phyloP scores from a whole-genome alignment of 30 jellyfish, hydroid and myxozoan species.

The Rhopilema esculentum region DNA sequence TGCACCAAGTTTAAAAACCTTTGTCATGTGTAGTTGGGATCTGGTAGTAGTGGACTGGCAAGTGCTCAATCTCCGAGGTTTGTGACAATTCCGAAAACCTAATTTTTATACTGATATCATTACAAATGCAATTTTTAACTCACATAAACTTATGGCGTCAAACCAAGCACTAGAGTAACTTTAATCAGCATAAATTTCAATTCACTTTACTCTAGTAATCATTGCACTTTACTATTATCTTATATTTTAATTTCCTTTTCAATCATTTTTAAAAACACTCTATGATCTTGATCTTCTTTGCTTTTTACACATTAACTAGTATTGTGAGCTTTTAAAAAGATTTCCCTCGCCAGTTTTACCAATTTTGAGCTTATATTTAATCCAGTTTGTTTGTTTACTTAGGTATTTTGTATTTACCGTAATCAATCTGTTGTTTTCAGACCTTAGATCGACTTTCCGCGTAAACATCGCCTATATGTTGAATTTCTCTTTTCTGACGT shows the following conservation, averaged over 20 bases:
- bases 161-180: too few relatives aligned
- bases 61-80: background rate
- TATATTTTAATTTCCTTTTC: too few relatives aligned
- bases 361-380: too few relatives aligned
- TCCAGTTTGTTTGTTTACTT: background rate
- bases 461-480: background rate
- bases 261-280: background rate
- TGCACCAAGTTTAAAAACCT: background rate
- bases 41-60: constrained; percentile 16
- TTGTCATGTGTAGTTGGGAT: constrained; percentile 61
- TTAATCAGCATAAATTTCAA: too few relatives aligned
- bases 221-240: too few relatives aligned
- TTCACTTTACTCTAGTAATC: too few relatives aligned
- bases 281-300: background rate
- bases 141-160: too few relatives aligned
- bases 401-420: background rate
- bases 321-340: background rate
- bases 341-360: background rate
- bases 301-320: background rate
- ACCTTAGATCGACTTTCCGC: background rate
- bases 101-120: background rate
- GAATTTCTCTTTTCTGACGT: too few relatives aligned
- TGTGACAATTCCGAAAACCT: background rate
- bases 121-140: too few relatives aligned
- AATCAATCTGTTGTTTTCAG: background rate